These are phyloP conservation scores for Centruroides sculpturatus DNA, from an alignment of 1,140 invertebrate genomes.

Conservation along the genomic window DNA sequence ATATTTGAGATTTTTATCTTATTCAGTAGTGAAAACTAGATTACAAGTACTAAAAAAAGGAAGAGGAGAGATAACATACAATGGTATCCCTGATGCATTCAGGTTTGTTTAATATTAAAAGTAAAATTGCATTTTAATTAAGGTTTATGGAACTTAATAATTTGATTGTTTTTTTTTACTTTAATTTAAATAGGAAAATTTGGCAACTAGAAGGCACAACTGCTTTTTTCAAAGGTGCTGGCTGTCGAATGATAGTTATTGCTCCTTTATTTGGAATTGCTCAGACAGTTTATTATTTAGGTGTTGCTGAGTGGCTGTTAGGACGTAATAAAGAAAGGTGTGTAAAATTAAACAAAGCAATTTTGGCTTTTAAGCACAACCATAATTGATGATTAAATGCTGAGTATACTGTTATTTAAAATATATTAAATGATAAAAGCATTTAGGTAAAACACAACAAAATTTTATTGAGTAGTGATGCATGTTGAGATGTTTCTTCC, in stretches of 20 bases:
- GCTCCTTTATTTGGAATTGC: constrained; percentile 98
- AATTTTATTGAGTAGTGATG: too few species aligned
- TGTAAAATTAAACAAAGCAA: neutral
- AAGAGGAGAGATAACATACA: constrained; percentile 70
- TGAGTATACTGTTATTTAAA: too few species aligned
- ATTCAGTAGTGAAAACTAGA: constrained; percentile 82
- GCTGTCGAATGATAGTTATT: constrained; percentile 95
- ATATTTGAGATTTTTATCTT: constrained; percentile 1
- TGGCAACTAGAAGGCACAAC: constrained; percentile 74
- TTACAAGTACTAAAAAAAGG: constrained; percentile 83
- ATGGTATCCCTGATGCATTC: constrained; percentile 76
- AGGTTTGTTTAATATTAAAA: constrained; percentile 41
- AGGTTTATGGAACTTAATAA: too few species aligned
- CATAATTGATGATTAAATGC: too few species aligned
- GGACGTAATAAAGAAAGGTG: constrained; percentile 30
- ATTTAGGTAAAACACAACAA: too few species aligned
- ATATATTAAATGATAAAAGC: too few species aligned
- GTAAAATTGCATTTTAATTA: too few species aligned
- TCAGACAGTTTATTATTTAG: constrained; percentile 95
- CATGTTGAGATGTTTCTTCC: too few species aligned
- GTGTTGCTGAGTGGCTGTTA: constrained; percentile 79
- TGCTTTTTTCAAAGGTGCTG: constrained; percentile 96
- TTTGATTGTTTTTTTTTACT: neutral
- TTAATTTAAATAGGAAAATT: constrained; percentile 53
- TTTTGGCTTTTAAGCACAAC: too few species aligned